phyloP scores from a whole-genome alignment of 2,113 vertebrate genomes.

The Anseranas semipalmata region DNA sequence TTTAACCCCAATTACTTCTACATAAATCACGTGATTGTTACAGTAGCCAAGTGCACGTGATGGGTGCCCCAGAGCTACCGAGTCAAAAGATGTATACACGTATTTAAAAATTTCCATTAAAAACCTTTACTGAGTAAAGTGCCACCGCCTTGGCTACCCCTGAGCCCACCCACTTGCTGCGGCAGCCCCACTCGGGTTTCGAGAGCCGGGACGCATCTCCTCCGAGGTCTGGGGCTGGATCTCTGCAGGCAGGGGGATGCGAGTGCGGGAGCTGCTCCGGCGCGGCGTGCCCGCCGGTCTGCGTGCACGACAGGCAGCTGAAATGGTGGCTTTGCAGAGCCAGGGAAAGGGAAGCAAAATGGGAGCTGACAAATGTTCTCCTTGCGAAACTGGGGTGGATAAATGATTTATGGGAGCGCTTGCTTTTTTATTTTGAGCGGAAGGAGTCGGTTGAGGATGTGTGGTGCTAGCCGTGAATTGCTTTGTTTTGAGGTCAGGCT shows the following conservation, averaged over 20 bases:
- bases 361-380: conserved; percentile 26
- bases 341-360: conserved; percentile 7
- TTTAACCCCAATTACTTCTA: conserved; percentile 70
- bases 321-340: background rate
- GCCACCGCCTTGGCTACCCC: background rate
- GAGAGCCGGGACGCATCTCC: background rate
- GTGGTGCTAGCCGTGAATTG: background rate
- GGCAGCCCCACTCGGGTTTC: background rate
- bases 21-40: conserved; percentile 55
- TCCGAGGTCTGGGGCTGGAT: background rate
- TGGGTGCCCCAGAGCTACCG: background rate
- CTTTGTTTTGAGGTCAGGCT: conserved; percentile 20
- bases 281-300: background rate
- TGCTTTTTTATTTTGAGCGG: background rate
- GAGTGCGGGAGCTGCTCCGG: background rate
- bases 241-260: background rate
- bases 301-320: background rate
- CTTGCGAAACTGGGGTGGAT: conserved; percentile 1
- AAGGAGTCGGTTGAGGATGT: background rate
- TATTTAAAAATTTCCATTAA: background rate
- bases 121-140: background rate
- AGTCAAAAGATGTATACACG: background rate
- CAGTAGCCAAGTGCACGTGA: background rate
- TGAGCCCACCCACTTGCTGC: background rate
- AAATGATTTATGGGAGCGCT: conserved; percentile 20